Base-by-base conservation (phyloP, 2,797 vertebrate species). In the Poeciliopsis paucimaculata region DNA sequence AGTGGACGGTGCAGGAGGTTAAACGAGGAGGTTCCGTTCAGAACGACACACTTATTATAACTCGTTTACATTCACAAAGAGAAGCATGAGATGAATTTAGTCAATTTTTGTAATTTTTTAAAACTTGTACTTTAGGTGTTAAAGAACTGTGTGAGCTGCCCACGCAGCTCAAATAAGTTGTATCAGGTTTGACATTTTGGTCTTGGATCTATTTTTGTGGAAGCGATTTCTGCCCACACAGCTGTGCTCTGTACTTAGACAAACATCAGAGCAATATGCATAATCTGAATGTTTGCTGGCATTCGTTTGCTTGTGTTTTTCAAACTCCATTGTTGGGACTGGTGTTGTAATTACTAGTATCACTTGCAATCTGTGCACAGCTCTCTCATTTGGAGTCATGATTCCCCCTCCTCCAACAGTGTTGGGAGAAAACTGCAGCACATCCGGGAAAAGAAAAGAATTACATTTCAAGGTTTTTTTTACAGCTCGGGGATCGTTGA, bases 211-310 rank as follows among this genome's bases (percentile, higher is more conserved):
- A n/a, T 81, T 72, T 51, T 51, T 49, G 64, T 49, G 71, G 31
- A 76, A 55, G 68, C 78, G 73, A 83, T 81, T 83, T 84, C 85
- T 71, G 71, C 72, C 73, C 39, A 75, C 34, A 81, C 75, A 75
- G 46, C 31, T 78, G 34, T 60, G 18, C 66, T 72, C 75, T 81
- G 68, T 41, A 62, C 81, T 86, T 76, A 80, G 68, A 72, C 73
- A 72, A 78, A 82, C 74, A 64, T 70, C 76, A 75, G 77, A 79
- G 71, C 34, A 81, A 75, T 47, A 53, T 4, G 0, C 34, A 77
- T 31, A 36, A 49, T 18, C 62, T 23, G 45, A 75, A 80, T 73
- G 49, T 81, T 43, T 82, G 28, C 18, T 80, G 81, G 41, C 31
- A 76, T 76, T 82, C 28, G 36, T 46, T 68, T 0, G 0, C 70